phyloP scores from a whole-genome alignment of 2,797 vertebrate genomes.

The Trematomus bernacchii region DNA sequence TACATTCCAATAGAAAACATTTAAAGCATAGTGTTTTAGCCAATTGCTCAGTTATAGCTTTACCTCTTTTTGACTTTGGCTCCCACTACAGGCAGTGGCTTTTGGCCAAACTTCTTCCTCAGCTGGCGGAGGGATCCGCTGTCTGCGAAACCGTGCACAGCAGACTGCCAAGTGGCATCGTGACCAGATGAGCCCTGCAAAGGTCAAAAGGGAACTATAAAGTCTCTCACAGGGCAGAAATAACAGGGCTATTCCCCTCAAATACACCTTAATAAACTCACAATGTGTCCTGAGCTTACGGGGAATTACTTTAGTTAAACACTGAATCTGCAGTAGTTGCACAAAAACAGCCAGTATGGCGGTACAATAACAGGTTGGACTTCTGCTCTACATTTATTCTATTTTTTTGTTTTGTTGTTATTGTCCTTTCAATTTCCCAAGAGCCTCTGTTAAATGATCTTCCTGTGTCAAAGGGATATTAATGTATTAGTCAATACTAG shows the following conservation, averaged over 20 bases:
- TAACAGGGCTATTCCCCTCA: background rate
- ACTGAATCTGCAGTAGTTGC: background rate
- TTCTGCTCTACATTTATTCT: background rate
- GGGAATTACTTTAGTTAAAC: background rate
- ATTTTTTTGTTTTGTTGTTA: too few species aligned
- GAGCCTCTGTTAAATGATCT: background rate
- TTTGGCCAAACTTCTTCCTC: constrained; percentile 84
- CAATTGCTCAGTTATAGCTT: constrained; percentile 33
- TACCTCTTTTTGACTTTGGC: constrained; percentile 89
- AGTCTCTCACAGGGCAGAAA: background rate
- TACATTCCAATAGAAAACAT: constrained; percentile 18
- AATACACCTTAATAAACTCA: background rate
- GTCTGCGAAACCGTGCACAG: constrained; percentile 86
- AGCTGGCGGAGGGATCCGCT: constrained; percentile 80
- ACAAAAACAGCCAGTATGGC: background rate
- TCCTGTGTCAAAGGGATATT: background rate
- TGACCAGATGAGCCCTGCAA: constrained; percentile 85
- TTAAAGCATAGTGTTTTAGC: constrained; percentile 19
- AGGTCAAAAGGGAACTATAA: background rate
- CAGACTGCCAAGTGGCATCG: constrained; percentile 91
- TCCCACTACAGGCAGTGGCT: constrained; percentile 86
- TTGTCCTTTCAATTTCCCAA: too few species aligned
- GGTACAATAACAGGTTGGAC: background rate
- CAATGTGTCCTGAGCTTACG: background rate
- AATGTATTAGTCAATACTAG: background rate